These are phyloP conservation scores for Coelinius sp. DNA, from an alignment of 2,888 invertebrate species.

Conservation along the genomic window DNA sequence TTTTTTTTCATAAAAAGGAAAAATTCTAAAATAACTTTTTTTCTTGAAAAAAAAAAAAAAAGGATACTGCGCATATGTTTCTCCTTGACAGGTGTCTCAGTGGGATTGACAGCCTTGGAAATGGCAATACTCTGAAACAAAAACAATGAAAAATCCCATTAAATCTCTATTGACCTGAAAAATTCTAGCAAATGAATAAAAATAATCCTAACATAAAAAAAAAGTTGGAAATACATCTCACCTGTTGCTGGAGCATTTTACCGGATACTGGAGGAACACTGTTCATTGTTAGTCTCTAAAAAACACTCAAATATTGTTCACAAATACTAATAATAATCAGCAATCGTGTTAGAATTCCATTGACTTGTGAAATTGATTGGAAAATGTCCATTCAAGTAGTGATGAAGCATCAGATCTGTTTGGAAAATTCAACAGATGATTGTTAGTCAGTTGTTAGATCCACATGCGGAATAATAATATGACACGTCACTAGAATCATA, in stretches of 20 bases:
- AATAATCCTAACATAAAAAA: neutral
- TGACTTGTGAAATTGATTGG: neutral
- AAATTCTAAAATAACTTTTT: slow-evolving; percentile 7
- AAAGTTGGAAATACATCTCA: slow-evolving; percentile 65
- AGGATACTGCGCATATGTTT: slow-evolving; percentile 93
- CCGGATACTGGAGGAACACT: slow-evolving; percentile 68
- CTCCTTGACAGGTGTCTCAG: slow-evolving; percentile 96
- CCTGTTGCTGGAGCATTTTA: slow-evolving; percentile 75
- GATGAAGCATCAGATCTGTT: slow-evolving; percentile 9
- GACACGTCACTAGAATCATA: neutral
- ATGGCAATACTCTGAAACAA: slow-evolving; percentile 84
- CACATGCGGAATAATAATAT: neutral
- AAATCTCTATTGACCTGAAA: neutral
- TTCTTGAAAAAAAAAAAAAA: too few relatives aligned
- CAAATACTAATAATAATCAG: neutral
- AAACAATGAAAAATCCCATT: neutral
- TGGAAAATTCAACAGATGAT: neutral
- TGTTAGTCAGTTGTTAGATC: neutral
- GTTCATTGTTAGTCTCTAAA: slow-evolving; percentile 55
- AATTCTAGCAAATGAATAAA: neutral
- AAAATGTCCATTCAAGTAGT: neutral
- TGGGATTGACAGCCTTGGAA: slow-evolving; percentile 92
- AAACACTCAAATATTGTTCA: slow-evolving; percentile 26
- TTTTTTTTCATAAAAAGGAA: neutral
- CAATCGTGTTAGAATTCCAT: slow-evolving; percentile 8